Conservation (phyloP, 2,888 invertebrate genomes). For the Dendrolimus houi region DNA sequence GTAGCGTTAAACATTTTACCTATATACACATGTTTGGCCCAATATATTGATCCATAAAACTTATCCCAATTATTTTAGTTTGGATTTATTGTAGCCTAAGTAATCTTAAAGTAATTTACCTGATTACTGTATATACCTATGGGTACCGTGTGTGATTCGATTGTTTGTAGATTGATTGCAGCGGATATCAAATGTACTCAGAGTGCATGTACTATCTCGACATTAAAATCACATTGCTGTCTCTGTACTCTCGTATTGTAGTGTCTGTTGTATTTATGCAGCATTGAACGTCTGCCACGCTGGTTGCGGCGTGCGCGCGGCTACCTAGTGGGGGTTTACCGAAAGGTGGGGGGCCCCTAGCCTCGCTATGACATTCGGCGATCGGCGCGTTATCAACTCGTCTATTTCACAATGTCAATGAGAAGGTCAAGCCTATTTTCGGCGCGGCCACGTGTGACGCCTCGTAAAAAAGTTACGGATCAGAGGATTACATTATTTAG, state of each 20-base stretch:
- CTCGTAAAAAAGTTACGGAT: conserved; percentile 14
- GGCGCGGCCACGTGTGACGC: conserved; percentile 50
- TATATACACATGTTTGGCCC: too few species aligned
- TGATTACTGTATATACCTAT: too few species aligned
- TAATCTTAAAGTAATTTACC: too few species aligned
- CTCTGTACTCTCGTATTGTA: conserved; percentile 16
- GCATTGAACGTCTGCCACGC: conserved; percentile 45
- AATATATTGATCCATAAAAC: too few species aligned
- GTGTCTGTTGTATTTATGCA: conserved; percentile 22
- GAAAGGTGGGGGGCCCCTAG: conserved; percentile 51
- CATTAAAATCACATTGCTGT: conserved; percentile 15
- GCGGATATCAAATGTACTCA: conserved; percentile 12
- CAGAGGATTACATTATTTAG: conserved; percentile 7
- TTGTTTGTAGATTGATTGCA: conserved; percentile 44
- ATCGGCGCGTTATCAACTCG: conserved; percentile 69
- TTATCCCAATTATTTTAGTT: too few species aligned
- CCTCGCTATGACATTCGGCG: conserved; percentile 72
- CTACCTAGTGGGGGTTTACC: conserved; percentile 38
- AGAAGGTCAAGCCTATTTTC: conserved; percentile 73
- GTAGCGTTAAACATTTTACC: background rate
- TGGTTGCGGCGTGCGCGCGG: conserved; percentile 26
- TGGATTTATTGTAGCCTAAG: too few species aligned
- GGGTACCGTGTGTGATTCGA: conserved; percentile 14
- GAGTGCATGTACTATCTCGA: background rate
- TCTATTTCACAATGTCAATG: conserved; percentile 77